phyloP scores from a whole-genome alignment of 1,140 invertebrate genomes.

The Littorina saxatilis region DNA sequence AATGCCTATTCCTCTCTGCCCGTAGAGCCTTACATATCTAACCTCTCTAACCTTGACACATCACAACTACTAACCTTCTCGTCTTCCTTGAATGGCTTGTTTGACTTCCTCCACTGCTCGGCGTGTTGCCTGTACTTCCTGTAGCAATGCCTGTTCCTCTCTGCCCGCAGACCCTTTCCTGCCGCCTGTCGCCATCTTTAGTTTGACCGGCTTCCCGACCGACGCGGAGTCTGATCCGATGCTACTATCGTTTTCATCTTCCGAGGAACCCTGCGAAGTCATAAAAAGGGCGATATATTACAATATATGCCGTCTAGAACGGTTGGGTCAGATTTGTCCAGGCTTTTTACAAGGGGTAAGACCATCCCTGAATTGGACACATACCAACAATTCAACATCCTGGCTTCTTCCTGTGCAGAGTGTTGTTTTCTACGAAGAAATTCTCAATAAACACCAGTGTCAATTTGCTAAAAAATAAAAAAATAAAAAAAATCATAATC shows the following conservation, averaged over 20 bases:
- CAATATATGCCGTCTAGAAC: too few species aligned
- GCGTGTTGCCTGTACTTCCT: slow-evolving; percentile 62
- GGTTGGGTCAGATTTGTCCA: too few species aligned
- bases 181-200: background rate
- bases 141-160: slow-evolving; percentile 54
- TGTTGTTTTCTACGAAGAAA: too few species aligned
- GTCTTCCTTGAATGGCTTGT: slow-evolving; percentile 30
- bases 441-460: too few species aligned
- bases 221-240: slow-evolving; percentile 25
- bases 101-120: slow-evolving; percentile 63
- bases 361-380: too few species aligned
- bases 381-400: too few species aligned
- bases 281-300: too few species aligned
- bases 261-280: slow-evolving; percentile 44
- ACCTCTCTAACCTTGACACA: too few species aligned
- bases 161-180: slow-evolving; percentile 24
- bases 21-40: slow-evolving; percentile 34
- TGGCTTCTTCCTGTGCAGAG: too few species aligned
- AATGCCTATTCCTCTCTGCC: slow-evolving; percentile 52
- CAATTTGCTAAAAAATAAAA: too few species aligned
- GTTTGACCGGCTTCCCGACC: slow-evolving; percentile 22
- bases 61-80: background rate
- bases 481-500: too few species aligned
- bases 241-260: slow-evolving; percentile 52
- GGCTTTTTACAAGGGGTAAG: too few species aligned